These are phyloP conservation scores for Galeopterus variegatus DNA, from an alignment of 2,113 vertebrate species.

Conservation along the genomic window DNA sequence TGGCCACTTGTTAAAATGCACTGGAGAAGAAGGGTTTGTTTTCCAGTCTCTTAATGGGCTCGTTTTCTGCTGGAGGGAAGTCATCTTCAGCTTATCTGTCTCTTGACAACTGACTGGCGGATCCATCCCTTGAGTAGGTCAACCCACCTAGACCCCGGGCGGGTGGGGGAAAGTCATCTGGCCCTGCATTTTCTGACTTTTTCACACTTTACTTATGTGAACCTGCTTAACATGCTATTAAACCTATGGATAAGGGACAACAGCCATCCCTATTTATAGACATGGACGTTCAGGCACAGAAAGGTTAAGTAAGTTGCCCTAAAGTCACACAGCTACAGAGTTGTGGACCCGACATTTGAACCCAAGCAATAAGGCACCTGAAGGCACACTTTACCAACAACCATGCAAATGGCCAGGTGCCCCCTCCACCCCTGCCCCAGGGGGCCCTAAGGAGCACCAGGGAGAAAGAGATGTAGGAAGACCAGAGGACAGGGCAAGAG, in stretches of 20 bases:
- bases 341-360: background rate
- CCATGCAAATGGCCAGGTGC: accelerated
- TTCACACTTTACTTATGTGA: background rate
- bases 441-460: background rate
- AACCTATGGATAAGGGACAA: background rate
- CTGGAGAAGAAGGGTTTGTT: accelerated
- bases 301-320: background rate
- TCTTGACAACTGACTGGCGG: no score
- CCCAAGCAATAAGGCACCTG: background rate
- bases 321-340: background rate
- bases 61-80: background rate
- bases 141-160: background rate
- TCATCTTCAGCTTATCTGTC: accelerated
- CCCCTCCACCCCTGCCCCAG: background rate
- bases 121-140: background rate
- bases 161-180: no score
- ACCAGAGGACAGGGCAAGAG: background rate
- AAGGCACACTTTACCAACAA: background rate
- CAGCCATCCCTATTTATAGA: background rate
- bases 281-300: background rate
- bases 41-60: accelerated
- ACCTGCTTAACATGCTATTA: background rate
- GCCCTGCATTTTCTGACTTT: background rate
- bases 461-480: background rate
- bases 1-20: background rate